phyloP scores from a whole-genome alignment of 2,888 invertebrate species.

The Apamea monoglypha region DNA sequence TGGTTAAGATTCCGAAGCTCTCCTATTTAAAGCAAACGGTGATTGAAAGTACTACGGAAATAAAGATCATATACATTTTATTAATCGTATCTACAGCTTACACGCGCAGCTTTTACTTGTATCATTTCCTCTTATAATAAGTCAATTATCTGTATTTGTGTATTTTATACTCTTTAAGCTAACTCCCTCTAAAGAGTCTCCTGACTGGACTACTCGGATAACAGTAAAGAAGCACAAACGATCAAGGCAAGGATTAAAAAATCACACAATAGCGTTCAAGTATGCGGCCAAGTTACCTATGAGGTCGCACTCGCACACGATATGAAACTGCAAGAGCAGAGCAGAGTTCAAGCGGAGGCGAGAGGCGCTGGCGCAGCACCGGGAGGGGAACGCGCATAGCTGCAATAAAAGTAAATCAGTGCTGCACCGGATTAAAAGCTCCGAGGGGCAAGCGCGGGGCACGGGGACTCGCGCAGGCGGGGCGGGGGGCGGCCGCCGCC shows the following conservation, averaged over 20 bases:
- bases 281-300: constrained; percentile 25
- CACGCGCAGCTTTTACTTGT: background rate
- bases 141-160: too few relatives aligned
- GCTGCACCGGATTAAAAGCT: constrained; percentile 75
- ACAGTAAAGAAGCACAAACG: background rate
- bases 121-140: background rate
- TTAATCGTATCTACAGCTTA: background rate
- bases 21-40: background rate
- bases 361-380: constrained; percentile 50
- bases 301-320: constrained; percentile 23
- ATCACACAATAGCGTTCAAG: constrained; percentile 17
- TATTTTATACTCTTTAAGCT: background rate
- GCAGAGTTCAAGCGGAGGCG: constrained; percentile 46
- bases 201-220: background rate
- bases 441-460: constrained; percentile 60
- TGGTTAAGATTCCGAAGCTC: background rate
- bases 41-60: background rate
- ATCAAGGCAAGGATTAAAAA: constrained; percentile 4
- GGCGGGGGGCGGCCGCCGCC: constrained; percentile 73
- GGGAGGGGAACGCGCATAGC: constrained; percentile 54
- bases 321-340: constrained; percentile 47
- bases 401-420: constrained; percentile 81
- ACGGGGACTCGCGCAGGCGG: constrained; percentile 55
- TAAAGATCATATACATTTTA: background rate
- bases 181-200: background rate